A percentile compares a stretch with the other conserved stretches of the same genome.
Evolutionary conservation across 2,888 invertebrate species (phyloP).

Genomic region (Plebejus argus): DNA sequence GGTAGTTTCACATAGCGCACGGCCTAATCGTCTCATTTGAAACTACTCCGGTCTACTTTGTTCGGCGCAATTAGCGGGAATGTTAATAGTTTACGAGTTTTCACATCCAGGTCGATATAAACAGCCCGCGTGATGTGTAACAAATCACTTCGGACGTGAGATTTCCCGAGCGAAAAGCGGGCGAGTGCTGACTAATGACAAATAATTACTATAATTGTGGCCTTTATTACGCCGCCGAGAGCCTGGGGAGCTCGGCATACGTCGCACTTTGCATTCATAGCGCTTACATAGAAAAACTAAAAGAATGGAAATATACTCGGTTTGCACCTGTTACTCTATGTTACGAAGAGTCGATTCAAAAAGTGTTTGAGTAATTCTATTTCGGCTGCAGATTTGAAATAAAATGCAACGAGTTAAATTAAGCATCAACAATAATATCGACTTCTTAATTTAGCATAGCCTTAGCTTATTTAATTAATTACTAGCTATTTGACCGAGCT

Average conservation of each 20-base stretch:
- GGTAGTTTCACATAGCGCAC: not conserved
- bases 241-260: conserved; percentile 51
- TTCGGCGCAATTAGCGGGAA: conserved; percentile 9
- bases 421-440: not conserved
- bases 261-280: conserved; percentile 34
- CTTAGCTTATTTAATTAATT: not conserved
- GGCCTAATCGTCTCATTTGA: not conserved
- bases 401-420: not conserved
- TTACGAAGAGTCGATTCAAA: not conserved
- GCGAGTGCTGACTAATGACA: conserved; percentile 69
- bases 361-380: not conserved
- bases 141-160: conserved; percentile 49
- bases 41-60: conserved; percentile 3
- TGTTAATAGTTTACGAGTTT: conserved; percentile 25
- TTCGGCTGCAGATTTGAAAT: not conserved
- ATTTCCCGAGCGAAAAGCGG: conserved; percentile 56
- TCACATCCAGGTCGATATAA: conserved; percentile 21
- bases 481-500: too few species aligned
- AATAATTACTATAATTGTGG: conserved; percentile 77
- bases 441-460: not conserved
- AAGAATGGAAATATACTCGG: not conserved
- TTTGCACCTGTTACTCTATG: not conserved
- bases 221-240: conserved; percentile 64
- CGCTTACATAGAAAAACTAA: not conserved
- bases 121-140: conserved; percentile 20